Conservation (phyloP, 2,797 vertebrate species). For the Aselliscus stoliczkanus region DNA sequence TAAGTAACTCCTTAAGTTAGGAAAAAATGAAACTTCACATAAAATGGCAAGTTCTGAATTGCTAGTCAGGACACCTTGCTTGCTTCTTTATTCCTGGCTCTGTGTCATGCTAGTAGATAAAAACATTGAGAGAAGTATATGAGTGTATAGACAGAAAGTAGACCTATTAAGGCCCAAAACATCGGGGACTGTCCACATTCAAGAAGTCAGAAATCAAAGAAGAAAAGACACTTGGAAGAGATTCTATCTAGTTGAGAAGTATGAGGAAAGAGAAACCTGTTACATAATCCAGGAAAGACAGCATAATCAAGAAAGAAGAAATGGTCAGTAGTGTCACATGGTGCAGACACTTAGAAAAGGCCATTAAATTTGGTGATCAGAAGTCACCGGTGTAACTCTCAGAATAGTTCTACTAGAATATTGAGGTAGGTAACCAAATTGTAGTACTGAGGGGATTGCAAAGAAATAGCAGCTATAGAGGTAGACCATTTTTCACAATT, state of each 20-base stretch:
- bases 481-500: not conserved
- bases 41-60: not conserved
- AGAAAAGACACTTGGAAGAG: not conserved
- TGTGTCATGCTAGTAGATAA: not conserved
- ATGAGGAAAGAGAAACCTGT: not conserved
- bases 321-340: not conserved
- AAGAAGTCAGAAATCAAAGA: not conserved
- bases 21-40: not conserved
- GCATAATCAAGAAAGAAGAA: not conserved
- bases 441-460: not conserved
- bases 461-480: not conserved
- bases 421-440: not conserved
- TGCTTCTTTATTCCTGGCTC: not conserved
- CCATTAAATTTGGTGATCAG: not conserved
- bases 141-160: not conserved
- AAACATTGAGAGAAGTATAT: not conserved
- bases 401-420: not conserved
- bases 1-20: not conserved
- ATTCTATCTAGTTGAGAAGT: not conserved
- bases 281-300: not conserved
- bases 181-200: not conserved
- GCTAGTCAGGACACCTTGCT: not conserved
- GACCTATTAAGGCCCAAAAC: not conserved
- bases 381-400: not conserved
- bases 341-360: not conserved